Percentiles rank a stretch among this genome's conserved stretches.
These are phyloP conservation scores for Psilanteris sp. DNA, from an alignment of 1,140 invertebrate species.

Conservation along the genomic window DNA sequence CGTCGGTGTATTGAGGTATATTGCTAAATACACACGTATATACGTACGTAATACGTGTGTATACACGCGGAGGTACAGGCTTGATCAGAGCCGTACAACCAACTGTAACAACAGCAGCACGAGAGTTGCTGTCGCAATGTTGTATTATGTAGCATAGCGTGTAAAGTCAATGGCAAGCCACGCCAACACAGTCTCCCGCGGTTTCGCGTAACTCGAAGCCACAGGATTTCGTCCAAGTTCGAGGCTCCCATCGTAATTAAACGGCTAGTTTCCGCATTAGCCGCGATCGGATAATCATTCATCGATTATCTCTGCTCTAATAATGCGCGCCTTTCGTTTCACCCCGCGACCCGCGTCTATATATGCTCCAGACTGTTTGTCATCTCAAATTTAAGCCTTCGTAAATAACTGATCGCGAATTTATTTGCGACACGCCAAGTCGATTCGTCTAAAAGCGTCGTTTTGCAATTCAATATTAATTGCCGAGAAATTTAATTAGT, in stretches of 20 bases:
- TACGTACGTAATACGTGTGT: slow-evolving; percentile 29
- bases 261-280: slow-evolving; percentile 79
- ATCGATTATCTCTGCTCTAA: slow-evolving; percentile 73
- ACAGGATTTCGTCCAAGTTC: slow-evolving; percentile 67
- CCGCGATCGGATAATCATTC: slow-evolving; percentile 78
- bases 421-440: too few species aligned
- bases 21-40: too few species aligned
- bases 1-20: slow-evolving; percentile 70
- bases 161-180: slow-evolving; percentile 68
- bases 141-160: slow-evolving; percentile 60
- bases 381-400: too few species aligned
- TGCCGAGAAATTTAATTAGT: too few species aligned
- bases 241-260: slow-evolving; percentile 78
- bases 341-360: too few species aligned
- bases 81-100: slow-evolving; percentile 49
- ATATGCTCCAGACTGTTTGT: too few species aligned
- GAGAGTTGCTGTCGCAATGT: slow-evolving; percentile 49
- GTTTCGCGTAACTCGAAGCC: slow-evolving; percentile 69
- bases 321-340: too few species aligned
- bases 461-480: too few species aligned
- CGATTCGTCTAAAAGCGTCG: too few species aligned
- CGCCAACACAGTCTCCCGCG: slow-evolving; percentile 54
- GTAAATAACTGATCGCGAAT: too few species aligned
- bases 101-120: slow-evolving; percentile 54
- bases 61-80: slow-evolving; percentile 26